phyloP scores from a whole-genome alignment of 2,797 vertebrate genomes.

The Euphonia xanthogaster region DNA sequence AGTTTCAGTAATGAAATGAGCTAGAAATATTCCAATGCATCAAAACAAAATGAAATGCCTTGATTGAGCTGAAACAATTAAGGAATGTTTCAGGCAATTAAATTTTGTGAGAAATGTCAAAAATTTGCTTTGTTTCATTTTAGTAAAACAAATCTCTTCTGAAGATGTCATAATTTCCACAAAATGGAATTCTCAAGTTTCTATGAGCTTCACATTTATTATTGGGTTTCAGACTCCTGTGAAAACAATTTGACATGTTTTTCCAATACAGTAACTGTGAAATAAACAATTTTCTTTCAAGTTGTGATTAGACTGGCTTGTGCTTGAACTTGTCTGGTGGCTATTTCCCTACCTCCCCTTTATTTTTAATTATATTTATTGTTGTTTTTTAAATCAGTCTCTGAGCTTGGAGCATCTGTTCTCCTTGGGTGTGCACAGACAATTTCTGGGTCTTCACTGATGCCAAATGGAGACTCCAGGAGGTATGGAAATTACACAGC shows the following conservation, averaged over 20 bases:
- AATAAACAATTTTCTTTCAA: neutral
- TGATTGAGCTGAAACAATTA: constrained; percentile 52
- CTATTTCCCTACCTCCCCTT: neutral
- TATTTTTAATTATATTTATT: neutral
- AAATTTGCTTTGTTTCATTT: constrained; percentile 37
- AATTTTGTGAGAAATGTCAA: constrained; percentile 27
- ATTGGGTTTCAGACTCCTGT: constrained; percentile 15
- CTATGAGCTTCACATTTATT: constrained; percentile 1
- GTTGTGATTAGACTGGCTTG: neutral
- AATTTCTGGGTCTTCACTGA: neutral
- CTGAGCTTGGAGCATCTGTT: neutral
- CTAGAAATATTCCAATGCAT: constrained; percentile 9
- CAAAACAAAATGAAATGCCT: constrained; percentile 42
- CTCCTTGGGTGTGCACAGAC: neutral
- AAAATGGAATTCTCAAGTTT: constrained; percentile 25
- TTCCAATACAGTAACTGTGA: neutral
- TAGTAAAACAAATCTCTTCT: neutral
- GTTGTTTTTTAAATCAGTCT: neutral
- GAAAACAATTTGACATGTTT: constrained; percentile 43
- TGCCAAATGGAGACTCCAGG: neutral
- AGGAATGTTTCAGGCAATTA: constrained; percentile 45
- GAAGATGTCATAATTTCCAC: constrained; percentile 21
- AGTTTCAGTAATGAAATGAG: neutral
- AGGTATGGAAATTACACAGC: fast-evolving
- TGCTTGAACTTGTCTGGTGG: constrained; percentile 11